Evolutionary conservation across 2,888 invertebrate species (phyloP).

Genomic region (Rhaphigaster nebulosa): DNA sequence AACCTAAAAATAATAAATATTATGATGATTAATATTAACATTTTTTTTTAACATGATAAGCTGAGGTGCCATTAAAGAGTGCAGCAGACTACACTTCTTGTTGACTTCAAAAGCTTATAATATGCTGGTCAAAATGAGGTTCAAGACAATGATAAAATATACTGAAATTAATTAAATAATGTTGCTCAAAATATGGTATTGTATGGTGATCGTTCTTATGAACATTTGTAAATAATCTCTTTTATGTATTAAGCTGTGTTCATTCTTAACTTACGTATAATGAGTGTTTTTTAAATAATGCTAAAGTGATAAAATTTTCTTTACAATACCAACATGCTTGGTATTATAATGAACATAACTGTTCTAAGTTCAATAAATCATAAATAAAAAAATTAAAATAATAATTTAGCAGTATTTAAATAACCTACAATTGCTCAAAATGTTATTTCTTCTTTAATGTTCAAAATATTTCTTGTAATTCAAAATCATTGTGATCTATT

Average conservation of each 20-base stretch:
- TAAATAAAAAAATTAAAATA: not conserved
- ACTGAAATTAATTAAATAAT: conserved; percentile 35
- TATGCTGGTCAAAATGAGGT: not conserved
- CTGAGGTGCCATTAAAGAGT: not conserved
- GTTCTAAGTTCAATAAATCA: not conserved
- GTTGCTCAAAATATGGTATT: conserved; percentile 46
- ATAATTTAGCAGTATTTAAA: conserved; percentile 4
- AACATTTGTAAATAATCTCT: conserved; percentile 11
- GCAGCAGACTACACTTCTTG: not conserved
- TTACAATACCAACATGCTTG: not conserved
- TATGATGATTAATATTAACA: not conserved
- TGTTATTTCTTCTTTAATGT: conserved; percentile 10
- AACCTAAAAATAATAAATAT: too few species aligned
- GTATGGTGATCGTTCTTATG: conserved; percentile 5
- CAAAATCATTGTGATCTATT: conserved; percentile 30
- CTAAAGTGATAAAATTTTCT: conserved; percentile 28
- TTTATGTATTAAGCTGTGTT: conserved; percentile 45
- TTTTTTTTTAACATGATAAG: not conserved
- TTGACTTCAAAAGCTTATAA: conserved; percentile 2
- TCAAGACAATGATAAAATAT: not conserved
- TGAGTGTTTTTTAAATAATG: conserved; percentile 8
- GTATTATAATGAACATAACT: conserved; percentile 11
- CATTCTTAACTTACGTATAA: not conserved
- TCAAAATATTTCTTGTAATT: conserved; percentile 10
- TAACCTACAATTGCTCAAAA: conserved; percentile 35